Conservation (phyloP, 1,140 invertebrate genomes). For the Drosophila subobscura region DNA sequence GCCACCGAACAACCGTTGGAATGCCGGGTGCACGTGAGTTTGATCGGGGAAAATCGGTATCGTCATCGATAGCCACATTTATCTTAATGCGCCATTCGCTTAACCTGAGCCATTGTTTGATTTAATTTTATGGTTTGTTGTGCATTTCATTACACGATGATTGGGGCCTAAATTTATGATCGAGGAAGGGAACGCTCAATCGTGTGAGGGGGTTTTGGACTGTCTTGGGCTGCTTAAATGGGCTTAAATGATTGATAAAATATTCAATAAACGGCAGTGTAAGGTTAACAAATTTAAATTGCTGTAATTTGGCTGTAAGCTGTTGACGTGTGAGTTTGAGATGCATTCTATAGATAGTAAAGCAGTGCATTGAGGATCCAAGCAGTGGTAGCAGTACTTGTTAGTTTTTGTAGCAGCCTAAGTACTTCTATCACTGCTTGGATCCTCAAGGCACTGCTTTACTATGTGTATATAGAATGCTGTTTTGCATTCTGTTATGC, state of each 20-base stretch:
- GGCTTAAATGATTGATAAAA: conserved; percentile 15
- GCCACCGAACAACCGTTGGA: conserved; percentile 58
- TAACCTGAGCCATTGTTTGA: conserved; percentile 32
- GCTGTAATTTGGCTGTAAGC: conserved; percentile 22
- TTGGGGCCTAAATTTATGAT: conserved; percentile 33
- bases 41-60: conserved; percentile 11
- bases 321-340: not conserved
- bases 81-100: conserved; percentile 30
- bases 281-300: conserved; percentile 24
- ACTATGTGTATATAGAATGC: no score
- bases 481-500: no score
- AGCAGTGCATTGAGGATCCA: no score
- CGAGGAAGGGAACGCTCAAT: conserved; percentile 26
- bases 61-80: conserved; percentile 3
- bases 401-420: no score
- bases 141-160: conserved; percentile 31
- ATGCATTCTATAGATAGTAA: not conserved
- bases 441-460: no score
- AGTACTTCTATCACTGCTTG: no score
- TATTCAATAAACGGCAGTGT: conserved; percentile 21
- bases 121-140: conserved; percentile 21
- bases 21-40: conserved; percentile 51
- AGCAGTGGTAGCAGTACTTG: no score
- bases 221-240: not conserved
- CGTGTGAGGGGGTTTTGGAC: not conserved